phyloP scores from a whole-genome alignment of 2,797 vertebrate species.

The Dendrocincla fuliginosa region DNA sequence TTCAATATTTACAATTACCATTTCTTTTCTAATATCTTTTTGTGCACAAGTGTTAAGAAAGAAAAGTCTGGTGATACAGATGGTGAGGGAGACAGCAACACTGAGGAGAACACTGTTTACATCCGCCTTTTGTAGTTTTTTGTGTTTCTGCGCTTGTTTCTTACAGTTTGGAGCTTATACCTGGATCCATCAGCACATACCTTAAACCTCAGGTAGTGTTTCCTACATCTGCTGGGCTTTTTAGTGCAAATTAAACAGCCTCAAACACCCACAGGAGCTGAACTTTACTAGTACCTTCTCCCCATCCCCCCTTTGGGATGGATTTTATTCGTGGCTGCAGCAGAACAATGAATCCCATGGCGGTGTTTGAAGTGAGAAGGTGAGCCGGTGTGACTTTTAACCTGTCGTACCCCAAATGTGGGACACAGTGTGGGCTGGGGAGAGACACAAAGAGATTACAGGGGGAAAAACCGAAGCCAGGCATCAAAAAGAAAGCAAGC shows the following conservation, averaged over 20 bases:
- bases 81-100: slow-evolving; percentile 10
- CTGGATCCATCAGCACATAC: not conserved
- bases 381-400: slow-evolving; percentile 43
- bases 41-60: slow-evolving; percentile 7
- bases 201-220: not conserved
- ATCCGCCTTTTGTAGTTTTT: slow-evolving; percentile 14
- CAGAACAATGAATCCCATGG: slow-evolving; percentile 10
- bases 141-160: not conserved
- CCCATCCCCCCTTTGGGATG: not conserved
- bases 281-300: not conserved
- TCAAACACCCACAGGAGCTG: not conserved
- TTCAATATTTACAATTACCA: slow-evolving; percentile 20
- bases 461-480: not conserved
- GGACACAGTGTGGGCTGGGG: slow-evolving; percentile 47
- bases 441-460: slow-evolving; percentile 25
- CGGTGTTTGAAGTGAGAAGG: slow-evolving; percentile 28
- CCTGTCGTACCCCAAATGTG: slow-evolving; percentile 33
- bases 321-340: slow-evolving; percentile 11
- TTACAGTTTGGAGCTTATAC: not conserved
- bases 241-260: slow-evolving; percentile 1
- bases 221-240: slow-evolving; percentile 11
- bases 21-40: slow-evolving; percentile 45
- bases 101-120: not conserved
- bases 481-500: slow-evolving; percentile 33
- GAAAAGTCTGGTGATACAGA: slow-evolving; percentile 49